Conservation (phyloP, 2,113 vertebrate genomes). For the Caranx ignobilis region DNA sequence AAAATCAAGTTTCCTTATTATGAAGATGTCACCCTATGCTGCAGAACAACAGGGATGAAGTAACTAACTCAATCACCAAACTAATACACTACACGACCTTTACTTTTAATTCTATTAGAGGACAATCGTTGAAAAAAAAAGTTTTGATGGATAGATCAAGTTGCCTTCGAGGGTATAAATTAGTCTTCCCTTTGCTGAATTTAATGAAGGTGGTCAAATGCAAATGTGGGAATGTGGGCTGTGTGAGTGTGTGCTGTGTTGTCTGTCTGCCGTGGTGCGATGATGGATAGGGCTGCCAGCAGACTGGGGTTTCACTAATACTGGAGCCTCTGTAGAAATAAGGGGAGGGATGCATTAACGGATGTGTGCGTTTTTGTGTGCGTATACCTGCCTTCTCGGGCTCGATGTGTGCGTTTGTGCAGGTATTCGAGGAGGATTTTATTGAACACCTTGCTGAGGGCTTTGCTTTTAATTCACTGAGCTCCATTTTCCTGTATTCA, state of each 20-base stretch:
- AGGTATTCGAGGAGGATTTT: constrained; percentile 11
- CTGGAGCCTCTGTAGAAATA: constrained; percentile 58
- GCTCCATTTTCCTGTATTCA: neutral
- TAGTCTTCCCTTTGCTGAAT: constrained; percentile 72
- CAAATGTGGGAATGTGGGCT: constrained; percentile 69
- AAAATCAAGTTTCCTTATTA: neutral
- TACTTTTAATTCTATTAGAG: constrained; percentile 72
- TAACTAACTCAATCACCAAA: constrained; percentile 61
- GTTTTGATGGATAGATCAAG: constrained; percentile 71
- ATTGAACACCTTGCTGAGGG: neutral
- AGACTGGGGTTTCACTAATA: constrained; percentile 71
- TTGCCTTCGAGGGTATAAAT: constrained; percentile 65
- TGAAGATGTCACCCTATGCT: constrained; percentile 10
- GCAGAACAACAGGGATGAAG: constrained; percentile 43
- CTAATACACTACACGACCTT: constrained; percentile 67
- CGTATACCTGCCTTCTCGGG: constrained; percentile 26
- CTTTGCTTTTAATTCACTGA: constrained; percentile 6
- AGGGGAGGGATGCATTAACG: constrained; percentile 58
- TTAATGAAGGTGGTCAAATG: constrained; percentile 78
- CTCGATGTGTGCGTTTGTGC: constrained; percentile 39
- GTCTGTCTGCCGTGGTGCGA: constrained; percentile 61
- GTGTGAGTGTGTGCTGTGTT: constrained; percentile 63
- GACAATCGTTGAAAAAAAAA: constrained; percentile 48
- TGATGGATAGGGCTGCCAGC: constrained; percentile 80
- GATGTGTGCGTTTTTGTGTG: constrained; percentile 27